Conservation (phyloP, 2,113 vertebrate species). For the Mohoua ochrocephala region DNA sequence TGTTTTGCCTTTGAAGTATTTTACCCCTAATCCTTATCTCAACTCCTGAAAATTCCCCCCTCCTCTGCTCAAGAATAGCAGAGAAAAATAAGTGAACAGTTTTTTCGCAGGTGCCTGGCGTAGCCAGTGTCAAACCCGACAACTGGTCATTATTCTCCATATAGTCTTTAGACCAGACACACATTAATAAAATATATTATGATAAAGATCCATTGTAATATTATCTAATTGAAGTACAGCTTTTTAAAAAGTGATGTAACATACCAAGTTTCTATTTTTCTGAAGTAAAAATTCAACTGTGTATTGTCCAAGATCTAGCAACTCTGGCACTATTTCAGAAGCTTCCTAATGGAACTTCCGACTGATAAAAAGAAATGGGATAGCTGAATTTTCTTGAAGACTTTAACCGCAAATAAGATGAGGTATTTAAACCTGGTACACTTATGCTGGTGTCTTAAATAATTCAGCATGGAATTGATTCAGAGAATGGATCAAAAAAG, state of each 20-base stretch:
- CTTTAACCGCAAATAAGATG: neutral
- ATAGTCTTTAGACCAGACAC: neutral
- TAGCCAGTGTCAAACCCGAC: neutral
- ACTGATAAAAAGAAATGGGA: neutral
- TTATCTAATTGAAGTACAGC: neutral
- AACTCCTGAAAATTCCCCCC: neutral
- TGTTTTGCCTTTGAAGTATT: neutral
- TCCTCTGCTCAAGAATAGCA: neutral
- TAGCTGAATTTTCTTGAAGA: neutral
- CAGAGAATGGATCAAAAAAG: neutral
- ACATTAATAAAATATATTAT: neutral
- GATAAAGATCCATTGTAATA: neutral
- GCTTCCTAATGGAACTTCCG: neutral
- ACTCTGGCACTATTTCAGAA: neutral
- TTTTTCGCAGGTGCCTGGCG: neutral
- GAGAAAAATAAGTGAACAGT: neutral
- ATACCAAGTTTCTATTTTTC: neutral
- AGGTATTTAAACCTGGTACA: neutral
- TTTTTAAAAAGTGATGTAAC: neutral
- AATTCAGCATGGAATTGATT: neutral
- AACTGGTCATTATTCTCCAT: neutral
- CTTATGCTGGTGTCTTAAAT: neutral
- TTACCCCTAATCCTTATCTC: neutral
- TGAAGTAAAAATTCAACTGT: neutral
- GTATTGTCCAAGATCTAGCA: neutral